Percentiles rank a stretch among this genome's conserved stretches.
Conservation (phyloP, 2,113 vertebrate genomes). For the Tetrao urogallus region DNA sequence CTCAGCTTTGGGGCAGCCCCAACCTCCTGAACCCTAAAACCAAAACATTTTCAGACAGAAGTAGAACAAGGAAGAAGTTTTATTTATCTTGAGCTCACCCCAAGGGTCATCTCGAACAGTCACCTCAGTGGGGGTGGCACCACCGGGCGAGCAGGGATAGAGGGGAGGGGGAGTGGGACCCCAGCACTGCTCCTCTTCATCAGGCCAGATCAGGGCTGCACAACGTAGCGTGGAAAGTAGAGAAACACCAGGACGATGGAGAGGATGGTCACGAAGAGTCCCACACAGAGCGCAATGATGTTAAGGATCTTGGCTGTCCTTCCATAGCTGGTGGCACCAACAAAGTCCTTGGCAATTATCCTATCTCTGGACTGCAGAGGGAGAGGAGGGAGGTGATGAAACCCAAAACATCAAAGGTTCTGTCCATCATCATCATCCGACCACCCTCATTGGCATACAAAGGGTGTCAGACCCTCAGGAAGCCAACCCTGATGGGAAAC, state of each 20-base stretch:
- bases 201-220: not conserved
- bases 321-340: fast-evolving
- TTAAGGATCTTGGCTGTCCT: not conserved
- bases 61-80: not conserved
- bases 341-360: not conserved
- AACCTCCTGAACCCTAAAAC: not conserved
- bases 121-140: not conserved
- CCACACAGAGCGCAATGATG: fast-evolving
- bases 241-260: not conserved
- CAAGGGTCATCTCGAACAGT: fast-evolving
- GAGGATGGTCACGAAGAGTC: fast-evolving
- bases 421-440: not conserved
- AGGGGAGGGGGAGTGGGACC: fast-evolving
- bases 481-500: fast-evolving
- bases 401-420: fast-evolving
- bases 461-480: fast-evolving
- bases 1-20: not conserved
- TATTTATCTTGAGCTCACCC: not conserved
- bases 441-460: not conserved
- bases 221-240: not conserved
- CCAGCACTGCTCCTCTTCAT: fast-evolving
- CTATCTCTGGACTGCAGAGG: not conserved
- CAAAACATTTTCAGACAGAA: too few species aligned
- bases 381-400: not conserved
- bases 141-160: not conserved